Evolutionary conservation across 1,140 invertebrate species (phyloP).

Genomic region (Drosophila nigrodunni): DNA sequence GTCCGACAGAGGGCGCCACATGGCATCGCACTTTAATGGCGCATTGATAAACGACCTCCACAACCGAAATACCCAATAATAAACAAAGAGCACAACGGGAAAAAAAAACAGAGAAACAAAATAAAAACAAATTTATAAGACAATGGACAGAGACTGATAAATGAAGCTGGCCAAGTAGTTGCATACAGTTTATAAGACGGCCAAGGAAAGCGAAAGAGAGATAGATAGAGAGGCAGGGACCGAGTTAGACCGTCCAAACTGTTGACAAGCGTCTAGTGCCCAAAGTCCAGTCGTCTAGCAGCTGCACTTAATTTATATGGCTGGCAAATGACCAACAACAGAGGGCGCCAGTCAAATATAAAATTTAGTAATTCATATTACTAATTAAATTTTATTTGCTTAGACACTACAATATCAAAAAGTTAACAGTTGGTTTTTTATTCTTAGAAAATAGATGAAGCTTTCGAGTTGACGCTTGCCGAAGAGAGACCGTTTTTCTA

Average conservation of each 20-base stretch:
- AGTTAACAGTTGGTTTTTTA: too few relatives aligned
- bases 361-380: too few relatives aligned
- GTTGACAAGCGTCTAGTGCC: constrained; percentile 21
- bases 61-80: constrained; percentile 51
- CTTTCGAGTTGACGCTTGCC: too few relatives aligned
- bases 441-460: too few relatives aligned
- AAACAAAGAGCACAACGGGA: constrained; percentile 29
- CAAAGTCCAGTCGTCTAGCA: constrained; percentile 1
- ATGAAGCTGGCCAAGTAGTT: constrained; percentile 31
- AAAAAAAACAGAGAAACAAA: constrained; percentile 39
- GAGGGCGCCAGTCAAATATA: constrained; percentile 41
- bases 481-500: too few relatives aligned
- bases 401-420: too few relatives aligned
- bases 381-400: too few relatives aligned
- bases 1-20: constrained; percentile 62
- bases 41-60: constrained; percentile 73
- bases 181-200: constrained; percentile 23
- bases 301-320: constrained; percentile 47
- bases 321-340: constrained; percentile 59
- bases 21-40: constrained; percentile 71
- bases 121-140: constrained; percentile 35
- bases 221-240: background rate
- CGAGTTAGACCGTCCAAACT: background rate
- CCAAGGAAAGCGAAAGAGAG: background rate
- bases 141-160: constrained; percentile 44